phyloP scores from a whole-genome alignment of 2,888 invertebrate genomes.

The Nomada lathburiana region DNA sequence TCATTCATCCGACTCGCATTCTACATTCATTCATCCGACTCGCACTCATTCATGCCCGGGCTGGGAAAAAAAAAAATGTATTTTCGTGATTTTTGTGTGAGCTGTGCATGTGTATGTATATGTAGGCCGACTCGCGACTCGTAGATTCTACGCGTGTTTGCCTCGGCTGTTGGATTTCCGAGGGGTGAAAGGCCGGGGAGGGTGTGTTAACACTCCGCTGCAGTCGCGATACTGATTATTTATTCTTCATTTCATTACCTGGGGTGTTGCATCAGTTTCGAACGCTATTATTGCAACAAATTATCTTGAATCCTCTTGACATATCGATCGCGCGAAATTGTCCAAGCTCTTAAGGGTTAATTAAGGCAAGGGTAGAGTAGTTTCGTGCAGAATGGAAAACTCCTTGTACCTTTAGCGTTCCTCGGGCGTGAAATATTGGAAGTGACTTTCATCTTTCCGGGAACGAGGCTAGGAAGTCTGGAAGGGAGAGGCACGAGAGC shows the following conservation, averaged over 20 bases:
- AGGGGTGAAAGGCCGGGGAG: neutral
- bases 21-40: constrained; percentile 72
- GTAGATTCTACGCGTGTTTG: neutral
- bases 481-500: constrained; percentile 58
- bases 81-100: constrained; percentile 30
- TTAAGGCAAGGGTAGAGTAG: too few relatives aligned
- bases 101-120: neutral
- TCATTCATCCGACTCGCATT: constrained; percentile 67
- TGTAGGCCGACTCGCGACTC: neutral
- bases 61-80: constrained; percentile 50
- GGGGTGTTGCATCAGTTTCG: too few relatives aligned
- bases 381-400: neutral
- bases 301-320: too few relatives aligned
- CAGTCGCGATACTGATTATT: too few relatives aligned
- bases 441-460: constrained; percentile 19
- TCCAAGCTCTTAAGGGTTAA: neutral
- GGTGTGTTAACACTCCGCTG: too few relatives aligned
- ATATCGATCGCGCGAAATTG: neutral
- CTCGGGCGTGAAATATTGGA: neutral
- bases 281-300: too few relatives aligned
- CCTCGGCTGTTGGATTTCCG: neutral
- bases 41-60: constrained; percentile 71
- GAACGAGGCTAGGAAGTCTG: neutral
- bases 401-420: neutral
- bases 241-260: too few relatives aligned